Conservation (phyloP, 2,797 vertebrate species). For the Crypturellus tataupa region DNA sequence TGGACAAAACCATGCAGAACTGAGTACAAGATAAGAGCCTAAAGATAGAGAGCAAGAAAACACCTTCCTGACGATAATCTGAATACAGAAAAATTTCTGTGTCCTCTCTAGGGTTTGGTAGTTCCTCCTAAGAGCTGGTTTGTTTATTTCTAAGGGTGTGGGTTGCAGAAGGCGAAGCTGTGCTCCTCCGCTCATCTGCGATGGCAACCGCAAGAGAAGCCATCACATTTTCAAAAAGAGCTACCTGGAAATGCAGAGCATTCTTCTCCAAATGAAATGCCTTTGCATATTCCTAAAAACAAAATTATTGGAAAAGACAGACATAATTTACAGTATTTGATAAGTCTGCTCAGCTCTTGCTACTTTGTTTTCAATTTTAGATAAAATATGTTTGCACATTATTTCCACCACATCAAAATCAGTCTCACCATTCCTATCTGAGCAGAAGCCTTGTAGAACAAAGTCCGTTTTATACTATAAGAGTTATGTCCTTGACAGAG, state of each 20-base stretch:
- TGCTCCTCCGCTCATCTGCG: neutral
- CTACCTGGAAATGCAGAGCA: neutral
- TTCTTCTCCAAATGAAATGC: neutral
- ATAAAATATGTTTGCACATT: neutral
- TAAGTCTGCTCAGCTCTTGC: neutral
- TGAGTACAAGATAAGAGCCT: neutral
- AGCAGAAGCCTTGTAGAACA: neutral
- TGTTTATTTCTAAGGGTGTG: neutral
- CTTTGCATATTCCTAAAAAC: neutral
- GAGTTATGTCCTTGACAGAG: neutral
- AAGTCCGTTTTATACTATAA: neutral
- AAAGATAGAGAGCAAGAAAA: neutral
- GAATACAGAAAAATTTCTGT: neutral
- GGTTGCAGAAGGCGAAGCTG: neutral
- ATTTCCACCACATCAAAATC: neutral
- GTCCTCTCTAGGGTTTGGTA: neutral
- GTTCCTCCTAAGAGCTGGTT: neutral
- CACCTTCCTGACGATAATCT: neutral
- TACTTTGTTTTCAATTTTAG: slow-evolving; percentile 2
- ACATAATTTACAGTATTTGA: neutral
- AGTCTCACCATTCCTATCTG: neutral
- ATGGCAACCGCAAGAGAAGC: neutral
- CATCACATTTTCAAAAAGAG: neutral
- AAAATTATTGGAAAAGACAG: neutral
- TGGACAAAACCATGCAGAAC: neutral